Conservation (phyloP, 2,797 vertebrate species). For the Botia almorhae region DNA sequence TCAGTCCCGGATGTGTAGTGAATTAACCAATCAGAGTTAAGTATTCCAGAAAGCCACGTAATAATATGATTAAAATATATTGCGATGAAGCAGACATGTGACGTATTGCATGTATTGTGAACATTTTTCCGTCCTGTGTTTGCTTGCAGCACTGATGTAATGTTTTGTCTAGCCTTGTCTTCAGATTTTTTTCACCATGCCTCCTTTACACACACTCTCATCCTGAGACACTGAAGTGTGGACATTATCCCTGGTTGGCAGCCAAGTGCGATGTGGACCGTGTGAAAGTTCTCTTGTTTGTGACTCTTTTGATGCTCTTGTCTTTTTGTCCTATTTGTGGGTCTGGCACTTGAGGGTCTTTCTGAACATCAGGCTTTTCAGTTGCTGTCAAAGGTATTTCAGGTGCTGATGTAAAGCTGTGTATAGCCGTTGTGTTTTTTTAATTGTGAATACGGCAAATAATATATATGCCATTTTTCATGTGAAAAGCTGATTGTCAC, state of each 20-base stretch:
- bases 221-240: constrained; percentile 28
- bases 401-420: constrained; percentile 16
- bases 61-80: constrained; percentile 1
- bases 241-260: constrained; percentile 5
- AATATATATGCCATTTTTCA: background rate
- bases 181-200: constrained; percentile 11
- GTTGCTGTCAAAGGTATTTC: constrained; percentile 31
- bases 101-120: constrained; percentile 1
- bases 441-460: background rate
- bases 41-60: background rate
- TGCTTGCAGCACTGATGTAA: constrained; percentile 34
- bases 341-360: constrained; percentile 24
- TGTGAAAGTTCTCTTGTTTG: constrained; percentile 22
- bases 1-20: background rate
- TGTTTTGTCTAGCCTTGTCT: constrained; percentile 39
- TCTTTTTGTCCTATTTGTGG: constrained; percentile 32
- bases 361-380: constrained; percentile 31
- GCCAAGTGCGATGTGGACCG: background rate
- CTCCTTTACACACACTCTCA: constrained; percentile 14
- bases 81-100: background rate
- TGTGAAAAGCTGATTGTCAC: background rate
- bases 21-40: background rate
- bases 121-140: constrained; percentile 9
- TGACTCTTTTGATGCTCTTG: constrained; percentile 5
- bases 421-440: constrained; percentile 9